These are phyloP conservation scores for Halocaridina rubra DNA, from an alignment of 2,888 invertebrate genomes.

Conservation along the genomic window DNA sequence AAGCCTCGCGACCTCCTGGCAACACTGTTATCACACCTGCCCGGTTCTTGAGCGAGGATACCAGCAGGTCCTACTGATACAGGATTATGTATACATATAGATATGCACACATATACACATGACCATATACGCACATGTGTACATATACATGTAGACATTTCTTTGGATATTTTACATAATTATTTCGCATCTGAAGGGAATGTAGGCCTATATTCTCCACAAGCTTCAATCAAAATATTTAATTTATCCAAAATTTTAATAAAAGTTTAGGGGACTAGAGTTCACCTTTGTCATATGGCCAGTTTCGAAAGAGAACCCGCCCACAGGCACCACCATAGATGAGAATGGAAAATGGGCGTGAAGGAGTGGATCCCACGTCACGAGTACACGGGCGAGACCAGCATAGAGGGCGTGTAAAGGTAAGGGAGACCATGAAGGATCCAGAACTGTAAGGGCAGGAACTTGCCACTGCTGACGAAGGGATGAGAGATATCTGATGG, in stretches of 20 bases:
- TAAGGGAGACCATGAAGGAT: background rate
- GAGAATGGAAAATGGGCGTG: conserved; percentile 10
- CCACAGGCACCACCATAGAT: conserved; percentile 27
- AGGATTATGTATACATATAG: too few relatives aligned
- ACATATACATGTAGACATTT: too few relatives aligned
- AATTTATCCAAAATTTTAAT: too few relatives aligned
- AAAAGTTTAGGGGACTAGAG: too few relatives aligned
- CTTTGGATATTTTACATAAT: too few relatives aligned
- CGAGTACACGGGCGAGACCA: conserved; percentile 11
- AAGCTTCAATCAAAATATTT: too few relatives aligned
- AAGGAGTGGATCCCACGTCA: conserved; percentile 47
- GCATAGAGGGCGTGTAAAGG: conserved; percentile 19
- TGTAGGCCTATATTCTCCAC: too few relatives aligned
- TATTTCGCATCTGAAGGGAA: too few relatives aligned
- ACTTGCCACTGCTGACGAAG: conserved; percentile 45
- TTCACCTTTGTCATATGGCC: conserved; percentile 33
- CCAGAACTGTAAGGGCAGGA: conserved; percentile 13
- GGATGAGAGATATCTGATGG: conserved; percentile 40
- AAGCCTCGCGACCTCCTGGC: conserved; percentile 24
- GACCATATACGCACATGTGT: too few relatives aligned
- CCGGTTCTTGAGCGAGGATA: conserved; percentile 36
- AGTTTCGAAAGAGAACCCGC: conserved; percentile 16
- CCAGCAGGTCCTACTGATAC: conserved; percentile 49
- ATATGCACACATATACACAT: too few relatives aligned
- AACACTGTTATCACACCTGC: conserved; percentile 34